Percentiles rank a stretch among this genome's conserved stretches.
These are phyloP conservation scores for Philereme transversata DNA, from an alignment of 2,888 invertebrate species.

Conservation along the genomic window DNA sequence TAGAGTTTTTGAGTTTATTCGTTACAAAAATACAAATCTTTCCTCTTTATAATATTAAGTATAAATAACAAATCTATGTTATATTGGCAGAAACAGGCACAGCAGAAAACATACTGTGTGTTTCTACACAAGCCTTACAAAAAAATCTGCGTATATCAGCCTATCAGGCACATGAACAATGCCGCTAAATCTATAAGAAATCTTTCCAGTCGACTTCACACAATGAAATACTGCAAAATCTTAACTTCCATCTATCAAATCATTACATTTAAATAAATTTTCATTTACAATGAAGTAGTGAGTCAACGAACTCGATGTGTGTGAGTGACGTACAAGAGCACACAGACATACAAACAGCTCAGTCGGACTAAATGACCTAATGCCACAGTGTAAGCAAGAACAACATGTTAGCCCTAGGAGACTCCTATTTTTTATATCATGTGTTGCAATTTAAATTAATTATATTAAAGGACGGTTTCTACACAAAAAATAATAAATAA, in stretches of 20 bases:
- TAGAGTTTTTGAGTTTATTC: no score
- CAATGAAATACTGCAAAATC: constrained; percentile 50
- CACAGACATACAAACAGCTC: constrained; percentile 46
- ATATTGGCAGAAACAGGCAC: neutral
- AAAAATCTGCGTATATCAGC: neutral
- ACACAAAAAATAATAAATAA: no score
- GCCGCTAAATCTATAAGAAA: constrained; percentile 14
- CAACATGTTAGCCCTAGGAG: no score
- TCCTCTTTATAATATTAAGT: no score
- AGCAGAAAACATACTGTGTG: neutral
- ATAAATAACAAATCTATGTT: no score
- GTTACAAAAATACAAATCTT: no score
- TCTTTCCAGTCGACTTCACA: constrained; percentile 20
- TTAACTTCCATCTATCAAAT: constrained; percentile 67
- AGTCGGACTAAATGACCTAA: constrained; percentile 41
- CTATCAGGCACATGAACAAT: constrained; percentile 11
- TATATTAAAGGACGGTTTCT: no score
- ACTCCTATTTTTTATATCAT: no score
- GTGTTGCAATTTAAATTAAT: no score
- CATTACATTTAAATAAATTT: constrained; percentile 77
- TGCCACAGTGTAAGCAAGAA: constrained; percentile 39
- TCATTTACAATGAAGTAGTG: constrained; percentile 75
- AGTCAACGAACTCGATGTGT: constrained; percentile 66
- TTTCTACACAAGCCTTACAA: neutral
- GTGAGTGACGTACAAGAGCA: constrained; percentile 58